A percentile compares a stretch with the other conserved stretches of the same genome.
phyloP scores from a whole-genome alignment of 2,888 invertebrate genomes.

The Agrilus biguttatus region DNA sequence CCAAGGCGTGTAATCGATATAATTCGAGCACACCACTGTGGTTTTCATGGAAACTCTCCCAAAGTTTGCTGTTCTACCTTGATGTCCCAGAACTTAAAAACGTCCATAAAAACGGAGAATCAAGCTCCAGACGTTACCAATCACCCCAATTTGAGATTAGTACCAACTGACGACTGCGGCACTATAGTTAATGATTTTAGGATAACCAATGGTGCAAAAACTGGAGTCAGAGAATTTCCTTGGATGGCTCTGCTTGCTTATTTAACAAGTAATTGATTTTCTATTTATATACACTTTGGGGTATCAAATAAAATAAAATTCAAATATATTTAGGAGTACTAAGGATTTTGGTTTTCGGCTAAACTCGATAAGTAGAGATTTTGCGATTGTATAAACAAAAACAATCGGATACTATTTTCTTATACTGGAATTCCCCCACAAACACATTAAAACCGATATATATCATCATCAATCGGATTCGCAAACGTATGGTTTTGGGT shows the following conservation, averaged over 20 bases:
- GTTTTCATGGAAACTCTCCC: constrained; percentile 29
- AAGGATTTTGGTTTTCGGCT: too few relatives aligned
- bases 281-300: too few relatives aligned
- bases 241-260: constrained; percentile 65
- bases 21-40: constrained; percentile 27
- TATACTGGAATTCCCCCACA: too few relatives aligned
- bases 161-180: constrained; percentile 36
- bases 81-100: constrained; percentile 3
- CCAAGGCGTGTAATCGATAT: constrained; percentile 17
- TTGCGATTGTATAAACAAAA: too few relatives aligned
- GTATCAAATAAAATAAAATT: neutral
- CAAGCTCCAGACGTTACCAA: constrained; percentile 2
- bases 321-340: too few relatives aligned
- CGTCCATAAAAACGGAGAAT: neutral
- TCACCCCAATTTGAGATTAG: constrained; percentile 1
- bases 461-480: too few relatives aligned
- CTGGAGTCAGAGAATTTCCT: constrained; percentile 50
- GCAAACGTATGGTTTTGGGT: too few relatives aligned
- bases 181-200: constrained; percentile 33
- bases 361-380: too few relatives aligned
- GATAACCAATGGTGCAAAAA: constrained; percentile 45
- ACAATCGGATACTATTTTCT: too few relatives aligned
- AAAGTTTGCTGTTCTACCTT: constrained; percentile 39
- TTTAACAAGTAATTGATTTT: constrained; percentile 13
- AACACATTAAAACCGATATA: too few relatives aligned